phyloP scores from a whole-genome alignment of 2,113 vertebrate genomes.

The Hippocampus abdominalis region DNA sequence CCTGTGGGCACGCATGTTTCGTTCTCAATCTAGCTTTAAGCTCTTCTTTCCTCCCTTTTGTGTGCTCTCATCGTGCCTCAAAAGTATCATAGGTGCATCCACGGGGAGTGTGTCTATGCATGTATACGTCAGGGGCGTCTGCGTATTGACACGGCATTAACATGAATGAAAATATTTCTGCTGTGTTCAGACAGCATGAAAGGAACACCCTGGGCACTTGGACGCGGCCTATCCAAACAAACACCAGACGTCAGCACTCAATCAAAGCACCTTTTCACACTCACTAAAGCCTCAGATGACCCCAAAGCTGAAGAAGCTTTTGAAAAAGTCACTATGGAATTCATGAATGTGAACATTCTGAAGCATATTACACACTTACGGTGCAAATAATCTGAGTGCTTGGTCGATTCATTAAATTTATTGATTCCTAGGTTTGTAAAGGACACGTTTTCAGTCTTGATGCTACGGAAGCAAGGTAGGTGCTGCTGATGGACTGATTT shows the following conservation, averaged over 20 bases:
- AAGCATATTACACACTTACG: background rate
- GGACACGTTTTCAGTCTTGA: too few species aligned
- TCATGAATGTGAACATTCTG: background rate
- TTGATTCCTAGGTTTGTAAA: too few species aligned
- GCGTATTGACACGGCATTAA: slow-evolving; percentile 61
- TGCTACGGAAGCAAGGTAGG: too few species aligned
- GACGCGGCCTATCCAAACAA: slow-evolving; percentile 63
- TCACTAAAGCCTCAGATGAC: slow-evolving; percentile 6
- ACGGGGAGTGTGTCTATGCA: slow-evolving; percentile 4
- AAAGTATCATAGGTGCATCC: background rate
- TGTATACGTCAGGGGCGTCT: slow-evolving; percentile 36
- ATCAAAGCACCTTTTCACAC: slow-evolving; percentile 49
- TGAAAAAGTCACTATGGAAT: slow-evolving; percentile 1
- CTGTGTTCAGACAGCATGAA: slow-evolving; percentile 51
- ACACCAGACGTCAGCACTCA: slow-evolving; percentile 55
- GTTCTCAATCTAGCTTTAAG: background rate
- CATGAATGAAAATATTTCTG: slow-evolving; percentile 66
- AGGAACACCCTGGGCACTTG: slow-evolving; percentile 42
- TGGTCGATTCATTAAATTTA: background rate
- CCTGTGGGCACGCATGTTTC: background rate
- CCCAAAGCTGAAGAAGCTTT: background rate
- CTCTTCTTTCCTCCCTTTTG: background rate
- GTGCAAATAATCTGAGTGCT: background rate
- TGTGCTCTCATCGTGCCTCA: background rate
- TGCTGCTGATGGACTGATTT: too few species aligned